phyloP scores from a whole-genome alignment of 2,113 vertebrate genomes.

The Erythrocercus mccallii region DNA sequence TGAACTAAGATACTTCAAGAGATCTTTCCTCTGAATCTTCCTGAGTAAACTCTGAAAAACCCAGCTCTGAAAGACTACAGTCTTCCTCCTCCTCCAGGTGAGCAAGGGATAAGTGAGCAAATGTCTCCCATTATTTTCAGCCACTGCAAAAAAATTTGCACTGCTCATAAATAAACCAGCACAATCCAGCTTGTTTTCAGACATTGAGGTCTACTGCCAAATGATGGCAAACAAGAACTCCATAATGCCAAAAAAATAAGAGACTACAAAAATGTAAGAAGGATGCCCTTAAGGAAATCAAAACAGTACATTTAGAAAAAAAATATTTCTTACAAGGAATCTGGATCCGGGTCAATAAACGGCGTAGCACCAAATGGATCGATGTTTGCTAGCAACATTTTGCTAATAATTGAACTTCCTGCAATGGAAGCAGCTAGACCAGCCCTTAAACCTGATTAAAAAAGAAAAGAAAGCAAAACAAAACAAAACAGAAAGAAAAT shows the following conservation, averaged over 20 bases:
- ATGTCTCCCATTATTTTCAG: not conserved
- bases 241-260: not conserved
- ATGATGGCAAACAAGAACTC: not conserved
- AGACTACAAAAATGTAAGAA: not conserved
- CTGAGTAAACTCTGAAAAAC: not conserved
- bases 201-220: not conserved
- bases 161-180: not conserved
- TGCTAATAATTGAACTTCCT: slow-evolving; percentile 98
- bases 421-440: slow-evolving; percentile 96
- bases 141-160: not conserved
- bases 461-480: not conserved
- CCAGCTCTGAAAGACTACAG: not conserved
- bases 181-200: not conserved
- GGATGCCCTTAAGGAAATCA: not conserved
- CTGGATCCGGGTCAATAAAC: slow-evolving; percentile 95
- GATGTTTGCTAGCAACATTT: slow-evolving; percentile 96
- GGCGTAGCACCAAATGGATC: slow-evolving; percentile 95
- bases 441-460: slow-evolving; percentile 84
- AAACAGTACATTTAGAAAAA: not conserved
- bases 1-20: not conserved
- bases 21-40: not conserved
- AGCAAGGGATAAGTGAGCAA: not conserved
- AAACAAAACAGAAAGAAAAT: not conserved
- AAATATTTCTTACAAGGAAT: slow-evolving; percentile 86
- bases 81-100: not conserved